Conservation (phyloP, 37 sponge, comb jelly and placozoan genomes). For the Halisarca cf. caerulea region DNA sequence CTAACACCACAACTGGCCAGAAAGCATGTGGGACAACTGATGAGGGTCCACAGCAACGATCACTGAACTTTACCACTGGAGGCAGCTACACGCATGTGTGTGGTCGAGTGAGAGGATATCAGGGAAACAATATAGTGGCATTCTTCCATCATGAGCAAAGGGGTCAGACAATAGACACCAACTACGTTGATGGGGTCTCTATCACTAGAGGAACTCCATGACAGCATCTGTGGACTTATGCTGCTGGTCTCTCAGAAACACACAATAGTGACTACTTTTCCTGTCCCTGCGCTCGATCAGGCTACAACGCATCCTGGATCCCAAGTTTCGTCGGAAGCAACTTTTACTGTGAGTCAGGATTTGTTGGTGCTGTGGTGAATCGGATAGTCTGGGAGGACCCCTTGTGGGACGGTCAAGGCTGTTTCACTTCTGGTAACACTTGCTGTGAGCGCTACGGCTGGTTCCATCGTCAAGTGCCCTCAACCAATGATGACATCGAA, state of each 20-base stretch:
- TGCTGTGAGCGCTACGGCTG: conserved; percentile 28
- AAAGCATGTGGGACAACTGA: not conserved
- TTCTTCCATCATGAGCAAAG: not conserved
- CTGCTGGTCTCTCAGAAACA: not conserved
- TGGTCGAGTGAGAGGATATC: not conserved
- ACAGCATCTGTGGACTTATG: conserved; percentile 18
- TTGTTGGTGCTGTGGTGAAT: not conserved
- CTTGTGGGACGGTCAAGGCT: conserved; percentile 16
- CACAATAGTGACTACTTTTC: not conserved
- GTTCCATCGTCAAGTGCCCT: conserved; percentile 8
- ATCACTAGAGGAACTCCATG: conserved; percentile 12
- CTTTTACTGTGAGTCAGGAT: conserved; percentile 11
- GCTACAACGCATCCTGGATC: not conserved
- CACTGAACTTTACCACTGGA: not conserved
- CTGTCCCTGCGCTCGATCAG: not conserved
- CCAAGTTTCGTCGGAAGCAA: conserved; percentile 6
- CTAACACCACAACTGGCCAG: not conserved
- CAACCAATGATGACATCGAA: conserved; percentile 15
- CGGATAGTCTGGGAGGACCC: not conserved
- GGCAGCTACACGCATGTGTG: conserved; percentile 12
- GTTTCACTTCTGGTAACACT: not conserved
- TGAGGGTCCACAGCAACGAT: not conserved
- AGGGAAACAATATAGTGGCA: not conserved
- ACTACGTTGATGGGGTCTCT: conserved; percentile 8
- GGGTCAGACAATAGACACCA: not conserved